Percentiles rank a stretch among this genome's conserved stretches.
phyloP scores from a whole-genome alignment of 2,888 invertebrate species.

The Notocelia uddmanniana region DNA sequence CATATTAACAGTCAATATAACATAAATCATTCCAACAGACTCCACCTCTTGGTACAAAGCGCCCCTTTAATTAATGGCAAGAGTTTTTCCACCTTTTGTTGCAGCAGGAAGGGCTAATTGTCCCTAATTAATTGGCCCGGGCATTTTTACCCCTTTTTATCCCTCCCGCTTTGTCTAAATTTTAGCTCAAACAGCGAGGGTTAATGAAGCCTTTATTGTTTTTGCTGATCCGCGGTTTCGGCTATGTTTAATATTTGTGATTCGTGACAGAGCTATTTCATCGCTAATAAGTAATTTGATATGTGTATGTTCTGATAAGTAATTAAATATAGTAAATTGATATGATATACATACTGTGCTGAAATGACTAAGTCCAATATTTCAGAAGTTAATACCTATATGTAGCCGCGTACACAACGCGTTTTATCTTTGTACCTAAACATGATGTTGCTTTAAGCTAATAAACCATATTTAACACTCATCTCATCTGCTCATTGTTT shows the following conservation, averaged over 20 bases:
- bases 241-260: constrained; percentile 19
- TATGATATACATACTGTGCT: neutral
- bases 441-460: neutral
- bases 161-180: constrained; percentile 70
- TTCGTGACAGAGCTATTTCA: neutral
- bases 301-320: too few species aligned
- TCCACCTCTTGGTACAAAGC: constrained; percentile 35
- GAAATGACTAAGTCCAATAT: neutral
- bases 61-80: constrained; percentile 76
- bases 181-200: constrained; percentile 42
- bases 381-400: too few species aligned
- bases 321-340: too few species aligned
- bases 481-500: neutral
- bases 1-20: constrained; percentile 33
- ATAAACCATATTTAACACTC: neutral
- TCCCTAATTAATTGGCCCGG: constrained; percentile 82
- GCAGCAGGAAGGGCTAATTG: constrained; percentile 81
- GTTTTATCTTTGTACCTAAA: neutral
- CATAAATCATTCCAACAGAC: constrained; percentile 37
- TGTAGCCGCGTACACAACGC: too few species aligned
- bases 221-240: constrained; percentile 32
- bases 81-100: constrained; percentile 84
- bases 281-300: neutral
- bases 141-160: constrained; percentile 72
- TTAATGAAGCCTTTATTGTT: constrained; percentile 39